A percentile compares a stretch with the other conserved stretches of the same genome.
Evolutionary conservation across 2,113 vertebrate species (phyloP).

Genomic region (Osmerus mordax): DNA sequence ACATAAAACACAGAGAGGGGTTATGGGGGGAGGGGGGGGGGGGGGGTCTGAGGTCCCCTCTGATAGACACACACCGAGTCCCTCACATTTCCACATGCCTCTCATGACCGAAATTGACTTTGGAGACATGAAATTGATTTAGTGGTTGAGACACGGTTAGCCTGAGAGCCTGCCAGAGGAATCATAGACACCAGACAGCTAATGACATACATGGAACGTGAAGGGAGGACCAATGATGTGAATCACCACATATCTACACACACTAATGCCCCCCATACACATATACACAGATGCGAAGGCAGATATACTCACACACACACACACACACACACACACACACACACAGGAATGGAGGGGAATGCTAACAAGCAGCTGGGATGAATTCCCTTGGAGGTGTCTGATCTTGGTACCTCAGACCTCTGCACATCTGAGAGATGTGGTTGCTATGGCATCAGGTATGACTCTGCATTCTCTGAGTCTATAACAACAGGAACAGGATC

Average conservation of each 20-base stretch:
- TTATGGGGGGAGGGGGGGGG: no score
- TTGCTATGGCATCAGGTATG: constrained; percentile 51
- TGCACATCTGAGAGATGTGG: constrained; percentile 37
- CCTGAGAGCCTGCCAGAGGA: constrained; percentile 7
- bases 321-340: neutral
- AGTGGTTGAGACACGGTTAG: constrained; percentile 22
- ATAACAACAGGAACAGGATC: neutral
- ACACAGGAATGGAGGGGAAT: neutral
- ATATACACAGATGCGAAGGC: neutral
- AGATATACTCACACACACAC: neutral
- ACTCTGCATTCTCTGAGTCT: constrained; percentile 12
- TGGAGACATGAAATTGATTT: constrained; percentile 33
- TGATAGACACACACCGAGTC: no score
- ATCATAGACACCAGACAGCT: neutral
- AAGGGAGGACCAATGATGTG: constrained; percentile 28
- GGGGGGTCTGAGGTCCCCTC: no score
- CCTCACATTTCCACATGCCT: neutral
- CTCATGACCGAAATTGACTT: constrained; percentile 24
- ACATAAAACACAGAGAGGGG: no score
- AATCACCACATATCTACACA: constrained; percentile 18
- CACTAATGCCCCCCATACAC: neutral
- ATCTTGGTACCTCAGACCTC: constrained; percentile 47
- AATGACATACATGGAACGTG: constrained; percentile 16
- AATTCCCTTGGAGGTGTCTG: constrained; percentile 38
- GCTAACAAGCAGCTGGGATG: constrained; percentile 32